Percentiles rank a stretch among this genome's conserved stretches.
Conservation (phyloP, 2,113 vertebrate species). For the Penelope pileata region DNA sequence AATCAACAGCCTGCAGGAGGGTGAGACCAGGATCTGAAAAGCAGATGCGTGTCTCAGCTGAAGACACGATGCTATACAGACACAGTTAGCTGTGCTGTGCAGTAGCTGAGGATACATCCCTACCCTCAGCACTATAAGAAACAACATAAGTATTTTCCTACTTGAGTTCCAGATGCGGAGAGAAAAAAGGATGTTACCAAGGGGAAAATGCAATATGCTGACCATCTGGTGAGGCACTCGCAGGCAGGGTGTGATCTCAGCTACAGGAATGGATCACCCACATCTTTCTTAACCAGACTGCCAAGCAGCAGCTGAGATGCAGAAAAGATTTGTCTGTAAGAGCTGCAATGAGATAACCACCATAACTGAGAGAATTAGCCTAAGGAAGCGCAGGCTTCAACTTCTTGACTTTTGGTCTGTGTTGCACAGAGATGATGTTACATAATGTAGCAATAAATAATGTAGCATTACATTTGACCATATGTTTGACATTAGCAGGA, state of each 20-base stretch:
- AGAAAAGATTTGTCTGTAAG: slow-evolving; percentile 35
- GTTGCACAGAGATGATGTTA: background rate
- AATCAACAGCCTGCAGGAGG: background rate
- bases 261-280: slow-evolving; percentile 64
- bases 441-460: background rate
- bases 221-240: slow-evolving; percentile 67
- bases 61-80: background rate
- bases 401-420: background rate
- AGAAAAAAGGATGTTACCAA: slow-evolving; percentile 59
- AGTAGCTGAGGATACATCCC: background rate
- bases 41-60: background rate
- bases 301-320: slow-evolving; percentile 41
- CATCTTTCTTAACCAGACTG: slow-evolving; percentile 42
- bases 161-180: slow-evolving; percentile 57
- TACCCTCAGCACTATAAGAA: slow-evolving; percentile 21
- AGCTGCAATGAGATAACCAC: slow-evolving; percentile 23
- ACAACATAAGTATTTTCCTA: slow-evolving; percentile 70
- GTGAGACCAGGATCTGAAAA: background rate
- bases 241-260: slow-evolving; percentile 68
- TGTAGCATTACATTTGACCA: background rate
- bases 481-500: background rate
- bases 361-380: slow-evolving; percentile 20
- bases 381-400: slow-evolving; percentile 19
- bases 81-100: background rate
- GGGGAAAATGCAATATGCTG: slow-evolving; percentile 69